Evolutionary conservation across 2,888 invertebrate genomes (phyloP), one percentile per base, ranked within the genome.

Genomic region (Orchestes rusci): DNA sequence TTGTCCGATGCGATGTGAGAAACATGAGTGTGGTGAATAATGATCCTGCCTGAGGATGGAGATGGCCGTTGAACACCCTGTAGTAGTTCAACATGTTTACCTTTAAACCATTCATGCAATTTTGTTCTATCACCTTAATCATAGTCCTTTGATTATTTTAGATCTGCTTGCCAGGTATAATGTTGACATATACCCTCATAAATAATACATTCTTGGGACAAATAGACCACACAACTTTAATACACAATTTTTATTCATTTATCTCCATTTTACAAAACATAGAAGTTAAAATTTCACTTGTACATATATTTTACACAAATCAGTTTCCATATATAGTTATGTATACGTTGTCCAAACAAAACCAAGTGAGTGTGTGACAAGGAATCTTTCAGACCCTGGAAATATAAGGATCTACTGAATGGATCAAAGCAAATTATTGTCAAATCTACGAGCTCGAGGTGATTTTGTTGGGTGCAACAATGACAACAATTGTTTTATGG

Each of bases 361-460:
- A 39, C 39, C n/a, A 39, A 47, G n/a, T 31, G 10, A 7, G 13
- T 12, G 20, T 39, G 16, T 23, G 15, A 30, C 10, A 45, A 45
- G 34, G 17, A 39, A 39, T 45, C 35, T 30, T 30, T 13, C 13
- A 23, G 7, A 23, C 7, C 7, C 30, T 30, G 10, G 27, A 10
- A 4, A 30, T 30, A 30, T 7, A 13, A 34, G 8, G 4, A 10
- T 40, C 39, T 40, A 40, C 39, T 32, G 39, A 31, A 40, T 40
- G 19, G 33, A 34, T 41, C 28, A 27, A 41, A 41, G 41, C 41
- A 41, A 41, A 41, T 41, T 65, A 66, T 67, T 67, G 67, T 67
- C 67, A 62, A 57, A 60, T 62, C 63, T 62, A 65, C 67, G 67
- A 67, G 67, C 67, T 64, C 57, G 23, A 15, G n/a, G 16, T 39